Base-by-base conservation (phyloP, 64 coral and sea anemone genomes). In the Porites lutea region DNA sequence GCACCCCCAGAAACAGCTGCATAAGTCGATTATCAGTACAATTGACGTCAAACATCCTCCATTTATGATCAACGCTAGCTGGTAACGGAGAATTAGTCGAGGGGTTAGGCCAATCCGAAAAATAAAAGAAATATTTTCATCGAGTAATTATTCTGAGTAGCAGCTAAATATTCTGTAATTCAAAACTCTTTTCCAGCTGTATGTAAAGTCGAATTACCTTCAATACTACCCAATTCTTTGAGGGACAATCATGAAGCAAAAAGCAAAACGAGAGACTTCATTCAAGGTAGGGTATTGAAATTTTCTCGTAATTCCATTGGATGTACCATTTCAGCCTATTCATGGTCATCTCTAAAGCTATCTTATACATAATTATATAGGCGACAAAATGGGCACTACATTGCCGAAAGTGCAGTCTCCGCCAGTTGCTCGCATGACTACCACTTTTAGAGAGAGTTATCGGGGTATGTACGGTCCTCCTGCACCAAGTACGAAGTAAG, bases 381-480 rank as follows among this genome's bases (percentile, higher is more conserved):
- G 15, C 18, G n/a, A 46, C 55, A 59, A 5, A 49, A 57, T 53
- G 9, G 43, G 3, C 21, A 5, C 22, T 18, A 47, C 13, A 6
- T 61, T 63, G 10, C 50, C 47, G 11, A 9, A 66, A 43, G 15
- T 70, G 46, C 47, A 80, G 51, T 8, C 62, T 12, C 59, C 81
- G 16, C 61, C 89, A 81, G 78, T 78, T n/a, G 78, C 89, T 14
- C 50, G 75, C 48, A 69, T 90, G 78, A 90, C 89, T 15, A 90
- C 89, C 65, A 90, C 89, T n/a, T 90, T 81, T 61, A 48, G 89
- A 65, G 47, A 60, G 45, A 70, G 63, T 62, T 90, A 70, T 65
- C 71, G 61, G 47, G 89, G 89, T 8, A 19, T 80, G 14, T 53
- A 55, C 6, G 77, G 61, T 21, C 60, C 63, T 12, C 77, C 89